phyloP scores from a whole-genome alignment of 2,888 invertebrate genomes.

The Dastarcus helophoroides region DNA sequence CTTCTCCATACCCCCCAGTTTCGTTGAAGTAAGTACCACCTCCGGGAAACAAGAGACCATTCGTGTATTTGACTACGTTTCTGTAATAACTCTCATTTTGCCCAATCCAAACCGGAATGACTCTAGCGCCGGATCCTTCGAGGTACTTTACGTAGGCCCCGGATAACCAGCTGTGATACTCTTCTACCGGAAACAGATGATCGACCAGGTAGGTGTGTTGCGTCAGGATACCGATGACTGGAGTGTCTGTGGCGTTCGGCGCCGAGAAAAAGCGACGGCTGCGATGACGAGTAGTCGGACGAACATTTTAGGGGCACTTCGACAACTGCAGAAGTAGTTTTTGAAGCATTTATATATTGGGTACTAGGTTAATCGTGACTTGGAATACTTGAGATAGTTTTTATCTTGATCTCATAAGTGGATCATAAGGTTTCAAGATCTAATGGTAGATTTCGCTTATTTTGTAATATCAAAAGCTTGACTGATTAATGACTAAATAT shows the following conservation, averaged over 20 bases:
- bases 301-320: no score
- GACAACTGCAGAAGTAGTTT: no score
- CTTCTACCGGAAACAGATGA: conserved; percentile 40
- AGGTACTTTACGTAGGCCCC: conserved; percentile 82
- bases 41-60: conserved; percentile 73
- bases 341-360: no score
- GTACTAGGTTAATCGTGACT: no score
- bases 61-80: conserved; percentile 48
- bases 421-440: no score
- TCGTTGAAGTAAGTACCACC: conserved; percentile 63
- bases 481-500: no score
- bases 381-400: no score
- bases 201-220: conserved; percentile 52
- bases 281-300: no score
- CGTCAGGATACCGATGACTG: conserved; percentile 59
- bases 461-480: no score
- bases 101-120: conserved; percentile 72
- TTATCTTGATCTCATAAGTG: no score
- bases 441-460: no score
- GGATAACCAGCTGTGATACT: conserved; percentile 59
- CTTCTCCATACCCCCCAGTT: conserved; percentile 61
- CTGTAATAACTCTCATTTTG: conserved; percentile 47
- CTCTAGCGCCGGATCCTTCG: conserved; percentile 79
- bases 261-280: no score
- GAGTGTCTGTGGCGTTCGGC: conserved; percentile 42